Evolutionary conservation across 2,113 vertebrate species (phyloP).

Genomic region (Cephalopterus ornatus): DNA sequence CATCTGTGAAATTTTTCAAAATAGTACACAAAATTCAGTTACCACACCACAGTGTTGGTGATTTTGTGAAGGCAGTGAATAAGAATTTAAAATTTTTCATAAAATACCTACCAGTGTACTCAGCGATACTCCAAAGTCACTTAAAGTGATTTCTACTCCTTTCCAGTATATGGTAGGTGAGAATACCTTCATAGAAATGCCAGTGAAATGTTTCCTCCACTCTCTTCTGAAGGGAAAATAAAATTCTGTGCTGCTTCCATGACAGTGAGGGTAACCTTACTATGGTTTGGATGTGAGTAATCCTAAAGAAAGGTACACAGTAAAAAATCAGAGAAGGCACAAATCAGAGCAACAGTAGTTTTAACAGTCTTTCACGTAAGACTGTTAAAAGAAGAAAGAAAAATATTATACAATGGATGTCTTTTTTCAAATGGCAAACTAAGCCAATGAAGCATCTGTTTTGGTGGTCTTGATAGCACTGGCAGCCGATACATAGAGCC

Average conservation of each 20-base stretch:
- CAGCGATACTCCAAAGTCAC: not conserved
- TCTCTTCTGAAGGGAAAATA: not conserved
- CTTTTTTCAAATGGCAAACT: not conserved
- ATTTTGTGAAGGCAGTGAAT: not conserved
- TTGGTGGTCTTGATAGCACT: not conserved
- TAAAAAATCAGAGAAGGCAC: not conserved
- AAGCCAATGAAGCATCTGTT: not conserved
- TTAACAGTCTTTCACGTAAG: not conserved
- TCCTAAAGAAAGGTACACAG: not conserved
- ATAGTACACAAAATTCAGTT: not conserved
- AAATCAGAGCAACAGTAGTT: not conserved
- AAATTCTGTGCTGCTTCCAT: not conserved
- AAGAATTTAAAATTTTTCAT: not conserved
- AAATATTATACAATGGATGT: rapidly evolving
- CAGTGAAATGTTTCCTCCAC: not conserved
- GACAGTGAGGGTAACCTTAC: not conserved
- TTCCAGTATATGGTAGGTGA: not conserved
- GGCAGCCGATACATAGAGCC: not conserved
- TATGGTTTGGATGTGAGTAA: not conserved
- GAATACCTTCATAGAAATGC: not conserved
- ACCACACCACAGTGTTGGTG: not conserved
- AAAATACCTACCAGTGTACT: not conserved
- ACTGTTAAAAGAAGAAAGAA: not conserved
- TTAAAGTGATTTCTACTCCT: not conserved
- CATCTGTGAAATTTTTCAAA: not conserved